phyloP scores from a whole-genome alignment of 1,140 invertebrate species.

The Cherax quadricarinatus region DNA sequence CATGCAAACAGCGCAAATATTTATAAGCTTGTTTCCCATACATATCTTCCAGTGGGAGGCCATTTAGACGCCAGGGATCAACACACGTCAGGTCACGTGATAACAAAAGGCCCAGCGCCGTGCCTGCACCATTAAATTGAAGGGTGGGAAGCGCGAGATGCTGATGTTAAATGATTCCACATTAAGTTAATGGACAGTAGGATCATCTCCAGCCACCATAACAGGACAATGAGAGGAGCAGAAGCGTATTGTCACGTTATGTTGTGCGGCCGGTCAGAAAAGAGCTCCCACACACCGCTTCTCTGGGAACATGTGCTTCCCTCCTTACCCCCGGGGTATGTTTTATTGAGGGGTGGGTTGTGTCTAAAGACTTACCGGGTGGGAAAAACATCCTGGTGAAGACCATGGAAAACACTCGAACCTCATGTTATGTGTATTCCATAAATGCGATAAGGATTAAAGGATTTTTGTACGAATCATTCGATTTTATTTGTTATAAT shows the following conservation, averaged over 20 bases:
- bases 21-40: slow-evolving; percentile 24
- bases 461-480: too few relatives aligned
- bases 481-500: too few relatives aligned
- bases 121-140: slow-evolving; percentile 50
- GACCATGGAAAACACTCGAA: too few relatives aligned
- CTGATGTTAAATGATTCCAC: slow-evolving; percentile 48
- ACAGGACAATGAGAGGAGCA: slow-evolving; percentile 26
- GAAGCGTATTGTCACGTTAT: background rate
- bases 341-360: too few relatives aligned
- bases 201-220: slow-evolving; percentile 23
- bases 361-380: too few relatives aligned
- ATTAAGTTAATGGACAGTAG: slow-evolving; percentile 50
- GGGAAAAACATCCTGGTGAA: too few relatives aligned
- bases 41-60: background rate
- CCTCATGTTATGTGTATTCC: too few relatives aligned
- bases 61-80: background rate
- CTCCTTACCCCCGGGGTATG: background rate
- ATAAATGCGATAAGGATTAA: too few relatives aligned
- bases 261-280: background rate
- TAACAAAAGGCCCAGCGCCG: slow-evolving; percentile 28
- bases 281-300: background rate
- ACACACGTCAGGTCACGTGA: slow-evolving; percentile 43
- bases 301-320: background rate
- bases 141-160: slow-evolving; percentile 20
- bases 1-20: background rate